Conservation (phyloP, 1,140 invertebrate genomes). For the Brachystomella parvula region DNA sequence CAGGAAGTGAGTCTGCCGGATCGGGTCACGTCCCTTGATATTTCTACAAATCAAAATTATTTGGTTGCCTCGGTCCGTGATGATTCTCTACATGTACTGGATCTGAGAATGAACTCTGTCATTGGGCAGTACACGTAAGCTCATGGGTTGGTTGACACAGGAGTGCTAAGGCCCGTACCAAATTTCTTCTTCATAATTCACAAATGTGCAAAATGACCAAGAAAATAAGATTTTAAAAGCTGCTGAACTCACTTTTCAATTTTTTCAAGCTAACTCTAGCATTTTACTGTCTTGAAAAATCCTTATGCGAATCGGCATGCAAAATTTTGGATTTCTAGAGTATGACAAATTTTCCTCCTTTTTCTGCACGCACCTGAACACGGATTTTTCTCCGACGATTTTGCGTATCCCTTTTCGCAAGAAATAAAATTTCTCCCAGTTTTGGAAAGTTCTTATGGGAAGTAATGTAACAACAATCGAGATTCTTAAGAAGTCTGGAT, state of each 20-base stretch:
- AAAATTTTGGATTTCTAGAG: too few relatives aligned
- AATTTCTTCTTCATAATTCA: background rate
- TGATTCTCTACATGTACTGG: slow-evolving; percentile 87
- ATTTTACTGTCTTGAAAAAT: too few relatives aligned
- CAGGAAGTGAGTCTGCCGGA: slow-evolving; percentile 34
- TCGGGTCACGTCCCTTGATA: slow-evolving; percentile 87
- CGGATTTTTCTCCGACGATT: too few relatives aligned
- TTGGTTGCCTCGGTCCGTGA: slow-evolving; percentile 85
- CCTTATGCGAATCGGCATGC: too few relatives aligned
- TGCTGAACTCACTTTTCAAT: background rate
- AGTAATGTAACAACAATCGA: too few relatives aligned
- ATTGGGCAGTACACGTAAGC: slow-evolving; percentile 77
- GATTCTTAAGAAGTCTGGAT: too few relatives aligned
- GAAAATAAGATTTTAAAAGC: background rate
- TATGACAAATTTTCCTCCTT: too few relatives aligned
- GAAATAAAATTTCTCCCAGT: too few relatives aligned
- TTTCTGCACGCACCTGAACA: too few relatives aligned
- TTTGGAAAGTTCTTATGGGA: too few relatives aligned
- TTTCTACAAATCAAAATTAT: slow-evolving; percentile 73
- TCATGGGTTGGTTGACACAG: background rate
- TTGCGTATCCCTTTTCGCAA: too few relatives aligned
- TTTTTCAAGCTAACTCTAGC: background rate
- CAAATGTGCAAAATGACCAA: background rate
- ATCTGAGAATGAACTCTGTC: slow-evolving; percentile 87
- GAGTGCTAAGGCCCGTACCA: too few relatives aligned